These are phyloP conservation scores for Alouatta palliata DNA, from an alignment of 2,113 vertebrate species.

Conservation along the genomic window DNA sequence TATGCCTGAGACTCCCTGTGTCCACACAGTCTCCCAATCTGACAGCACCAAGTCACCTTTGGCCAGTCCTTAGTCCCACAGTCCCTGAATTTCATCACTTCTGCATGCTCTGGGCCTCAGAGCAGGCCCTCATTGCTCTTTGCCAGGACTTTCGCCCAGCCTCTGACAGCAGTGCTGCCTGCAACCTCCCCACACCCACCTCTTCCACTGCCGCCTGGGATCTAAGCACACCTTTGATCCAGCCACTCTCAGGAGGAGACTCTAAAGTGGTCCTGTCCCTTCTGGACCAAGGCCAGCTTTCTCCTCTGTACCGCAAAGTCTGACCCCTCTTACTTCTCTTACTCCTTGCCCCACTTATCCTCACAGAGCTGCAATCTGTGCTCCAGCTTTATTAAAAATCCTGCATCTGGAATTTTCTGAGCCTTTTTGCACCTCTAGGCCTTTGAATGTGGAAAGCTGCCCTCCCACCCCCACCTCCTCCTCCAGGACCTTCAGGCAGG, in stretches of 20 bases:
- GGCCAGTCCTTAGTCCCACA: not conserved
- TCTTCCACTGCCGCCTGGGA: no score
- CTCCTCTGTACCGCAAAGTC: not conserved
- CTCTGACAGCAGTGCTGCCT: not conserved
- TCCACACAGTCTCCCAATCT: not conserved
- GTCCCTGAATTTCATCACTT: not conserved
- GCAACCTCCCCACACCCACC: not conserved
- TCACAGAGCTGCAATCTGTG: not conserved
- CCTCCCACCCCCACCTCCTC: not conserved
- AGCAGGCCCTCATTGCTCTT: not conserved
- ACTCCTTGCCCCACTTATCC: not conserved
- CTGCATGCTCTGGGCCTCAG: not conserved
- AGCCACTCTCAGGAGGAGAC: not conserved
- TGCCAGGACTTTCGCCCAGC: not conserved
- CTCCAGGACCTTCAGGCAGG: not conserved
- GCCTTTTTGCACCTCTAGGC: not conserved
- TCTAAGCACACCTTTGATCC: not conserved
- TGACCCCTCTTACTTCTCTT: not conserved
- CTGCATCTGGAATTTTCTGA: not conserved
- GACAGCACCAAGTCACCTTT: not conserved
- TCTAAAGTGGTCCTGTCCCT: not conserved
- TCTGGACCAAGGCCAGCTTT: not conserved
- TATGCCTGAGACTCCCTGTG: not conserved
- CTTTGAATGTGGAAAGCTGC: not conserved
- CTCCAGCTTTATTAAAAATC: not conserved